Evolutionary conservation across 2,888 invertebrate species (phyloP), one percentile per base, ranked within the genome.

Genomic region (Napeogenes sylphis): DNA sequence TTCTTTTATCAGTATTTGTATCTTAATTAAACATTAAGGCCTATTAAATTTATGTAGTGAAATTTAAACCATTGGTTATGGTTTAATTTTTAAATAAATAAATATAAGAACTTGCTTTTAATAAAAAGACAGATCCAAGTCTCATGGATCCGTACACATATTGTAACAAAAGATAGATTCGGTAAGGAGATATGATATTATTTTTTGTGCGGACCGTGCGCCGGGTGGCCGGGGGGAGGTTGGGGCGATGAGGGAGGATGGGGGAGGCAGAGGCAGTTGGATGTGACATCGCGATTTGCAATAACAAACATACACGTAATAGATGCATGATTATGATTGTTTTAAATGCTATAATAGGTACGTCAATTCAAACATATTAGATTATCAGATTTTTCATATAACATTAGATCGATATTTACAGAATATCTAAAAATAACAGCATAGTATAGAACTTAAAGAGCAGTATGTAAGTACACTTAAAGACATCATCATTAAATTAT

Each of bases 151-250:
- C 61, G 53, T 64, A 62, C 55, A 55, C 61, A 61, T 66, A 70
- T 70, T 71, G 72, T 75, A 81, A 81, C 82, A 83, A 83, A 81
- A 81, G 82, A 77, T 77, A 82, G 84, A 87, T 86, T 78, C 77
- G 71, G 84, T 84, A 83, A 83, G 77, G 80, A 83, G 85, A 87
- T 87, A 85, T 85, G 82, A 84, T 83, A 84, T 84, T 78, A 83
- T 85, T 85, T 87, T 84, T 72, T 67, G 67, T 79, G 73, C 73
- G 30, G 60, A 63, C 61, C 66, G 61, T 63, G 55, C 62, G 59
- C 61, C 61, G 66, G 65, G 58, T 63, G 68, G 68, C 63, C 68
- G 68, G 66, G 68, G 71, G 71, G 70, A 71, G 70, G 71, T 71
- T 61, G 59, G 57, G 68, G 63, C 21, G 21, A 21, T 21, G 21